Conservation (phyloP, 1,140 invertebrate genomes). For the Papilio dardanus region DNA sequence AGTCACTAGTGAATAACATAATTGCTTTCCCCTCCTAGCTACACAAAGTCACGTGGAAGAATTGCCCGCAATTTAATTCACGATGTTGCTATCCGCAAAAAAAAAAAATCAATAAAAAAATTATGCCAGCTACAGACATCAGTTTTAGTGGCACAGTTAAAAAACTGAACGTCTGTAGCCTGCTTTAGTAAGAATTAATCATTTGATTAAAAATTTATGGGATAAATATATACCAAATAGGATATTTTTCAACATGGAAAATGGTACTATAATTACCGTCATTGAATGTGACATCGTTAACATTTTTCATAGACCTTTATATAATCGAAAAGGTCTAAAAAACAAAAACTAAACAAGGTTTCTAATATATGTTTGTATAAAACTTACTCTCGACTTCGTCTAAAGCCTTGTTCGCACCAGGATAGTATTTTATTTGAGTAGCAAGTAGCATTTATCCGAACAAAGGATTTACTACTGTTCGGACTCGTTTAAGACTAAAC, state of each 20-base stretch:
- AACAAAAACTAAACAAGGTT: not conserved
- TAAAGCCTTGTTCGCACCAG: too few species aligned
- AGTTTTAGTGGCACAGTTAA: too few species aligned
- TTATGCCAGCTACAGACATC: too few species aligned
- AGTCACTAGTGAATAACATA: constrained; percentile 59
- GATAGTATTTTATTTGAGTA: too few species aligned
- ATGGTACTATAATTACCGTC: too few species aligned
- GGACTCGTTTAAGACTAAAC: too few species aligned
- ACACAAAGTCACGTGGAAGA: constrained; percentile 45
- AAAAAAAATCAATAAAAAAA: not conserved
- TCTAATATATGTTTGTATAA: not conserved
- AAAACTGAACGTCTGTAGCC: too few species aligned
- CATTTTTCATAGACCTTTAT: not conserved
- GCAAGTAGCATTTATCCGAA: too few species aligned
- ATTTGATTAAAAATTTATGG: not conserved
- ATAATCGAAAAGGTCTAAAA: not conserved
- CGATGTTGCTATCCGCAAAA: constrained; percentile 8
- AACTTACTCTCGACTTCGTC: not conserved
- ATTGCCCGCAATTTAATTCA: constrained; percentile 17
- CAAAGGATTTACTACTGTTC: too few species aligned
- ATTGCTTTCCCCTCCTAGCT: constrained; percentile 54
- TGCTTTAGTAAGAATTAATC: not conserved
- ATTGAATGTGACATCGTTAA: too few species aligned
- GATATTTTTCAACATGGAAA: too few species aligned
- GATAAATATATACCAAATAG: not conserved